Evolutionary conservation across 2,888 invertebrate genomes (phyloP).

Genomic region (Meliscaeva auricollis): DNA sequence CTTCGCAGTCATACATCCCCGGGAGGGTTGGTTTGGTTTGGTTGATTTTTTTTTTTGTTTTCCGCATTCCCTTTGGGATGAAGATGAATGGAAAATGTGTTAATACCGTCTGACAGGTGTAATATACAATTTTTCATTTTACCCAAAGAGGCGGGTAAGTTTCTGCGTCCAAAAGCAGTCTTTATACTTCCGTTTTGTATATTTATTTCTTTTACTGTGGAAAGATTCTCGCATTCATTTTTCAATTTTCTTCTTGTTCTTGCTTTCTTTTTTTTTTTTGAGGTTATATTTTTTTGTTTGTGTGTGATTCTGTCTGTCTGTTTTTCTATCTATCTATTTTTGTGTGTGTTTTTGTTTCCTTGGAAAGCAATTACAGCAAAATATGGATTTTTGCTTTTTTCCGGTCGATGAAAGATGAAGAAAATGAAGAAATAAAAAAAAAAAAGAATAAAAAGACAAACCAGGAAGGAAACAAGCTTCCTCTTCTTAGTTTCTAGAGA

Average conservation of each 20-base stretch:
- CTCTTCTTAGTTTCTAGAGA: conserved; percentile 28
- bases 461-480: conserved; percentile 29
- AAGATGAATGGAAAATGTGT: conserved; percentile 76
- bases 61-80: conserved; percentile 13
- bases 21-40: not conserved
- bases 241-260: conserved; percentile 49
- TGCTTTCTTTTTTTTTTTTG: conserved; percentile 30
- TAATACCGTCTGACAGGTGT: conserved; percentile 76
- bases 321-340: conserved; percentile 2
- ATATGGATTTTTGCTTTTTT: conserved; percentile 59
- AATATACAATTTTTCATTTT: conserved; percentile 74
- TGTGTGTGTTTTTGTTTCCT: conserved; percentile 33
- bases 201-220: conserved; percentile 7
- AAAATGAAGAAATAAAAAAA: not conserved
- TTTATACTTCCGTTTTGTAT: conserved; percentile 15
- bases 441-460: not conserved
- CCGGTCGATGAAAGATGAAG: conserved; percentile 2
- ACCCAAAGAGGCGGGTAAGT: conserved; percentile 51
- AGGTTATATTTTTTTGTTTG: conserved; percentile 1
- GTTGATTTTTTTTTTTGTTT: conserved; percentile 3
- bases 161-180: not conserved
- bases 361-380: conserved; percentile 69
- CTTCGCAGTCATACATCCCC: conserved; percentile 4
- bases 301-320: conserved; percentile 27
- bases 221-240: conserved; percentile 59